Evolutionary conservation across 2,797 vertebrate species (phyloP), one percentile per base, ranked within the genome.

Genomic region (Paedocypris micromegethes): DNA sequence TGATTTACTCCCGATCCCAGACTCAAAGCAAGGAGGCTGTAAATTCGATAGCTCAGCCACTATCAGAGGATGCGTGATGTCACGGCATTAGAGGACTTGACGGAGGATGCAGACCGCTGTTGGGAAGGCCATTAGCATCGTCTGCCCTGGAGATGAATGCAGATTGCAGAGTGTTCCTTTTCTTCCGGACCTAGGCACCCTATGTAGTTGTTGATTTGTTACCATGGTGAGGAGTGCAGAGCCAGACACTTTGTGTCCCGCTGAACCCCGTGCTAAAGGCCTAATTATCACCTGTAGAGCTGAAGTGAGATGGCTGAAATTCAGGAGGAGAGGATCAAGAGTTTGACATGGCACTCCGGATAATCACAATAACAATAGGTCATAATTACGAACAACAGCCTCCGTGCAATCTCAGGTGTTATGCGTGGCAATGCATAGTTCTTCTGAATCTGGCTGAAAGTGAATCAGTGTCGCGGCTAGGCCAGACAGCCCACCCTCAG

Each of bases 331-430:
- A 77, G 78, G 85, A 84, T 89, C 84, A 86, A 85, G 83, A 84
- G 84, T 77, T 83, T 77, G 81, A 84, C 85, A 82, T 80, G 3
- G 8, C 68, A 79, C 84, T 85, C 84, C 81, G 77, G 83, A 81
- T 83, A 86, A 85, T 86, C 81, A 82, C 81, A 86, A 86, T 83
- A 86, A 88, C 88, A 90, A 90, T 84, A 77, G 83, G 64, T 64
- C 82, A 81, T 87, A 84, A 90, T 88, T 88, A 86, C 81, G 81
- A 80, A 77, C 85, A 85, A 80, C 78, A 79, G 64, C 67, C 53
- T 77, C 65, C 46, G 76, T 76, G 80, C 82, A 78, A 79, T 75
- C 74, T 66, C 76, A 72, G 74, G 76, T 76, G 74, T 80, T 76
- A 72, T 73, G 47, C 66, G 66, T 56, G 39, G 69, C 51, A 72